phyloP scores from a whole-genome alignment of 2,797 vertebrate genomes.

The Microctenopoma steveboyesi region DNA sequence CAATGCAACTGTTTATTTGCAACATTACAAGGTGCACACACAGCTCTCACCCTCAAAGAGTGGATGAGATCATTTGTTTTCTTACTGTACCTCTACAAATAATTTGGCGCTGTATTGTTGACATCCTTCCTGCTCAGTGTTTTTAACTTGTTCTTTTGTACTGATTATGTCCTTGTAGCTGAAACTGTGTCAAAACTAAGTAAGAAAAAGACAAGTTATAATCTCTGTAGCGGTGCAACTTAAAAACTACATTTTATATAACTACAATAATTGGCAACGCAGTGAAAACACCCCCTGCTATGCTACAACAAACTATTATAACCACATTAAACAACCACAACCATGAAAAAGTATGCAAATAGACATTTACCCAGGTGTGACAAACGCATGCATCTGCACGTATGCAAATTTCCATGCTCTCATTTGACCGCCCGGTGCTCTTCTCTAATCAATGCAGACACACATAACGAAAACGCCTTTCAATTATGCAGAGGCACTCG shows the following conservation, averaged over 20 bases:
- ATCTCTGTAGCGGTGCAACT: conserved; percentile 2
- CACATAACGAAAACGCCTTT: conserved; percentile 41
- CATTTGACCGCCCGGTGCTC: neutral
- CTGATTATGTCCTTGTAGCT: neutral
- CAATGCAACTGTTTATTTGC: no score
- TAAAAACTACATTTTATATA: conserved; percentile 1
- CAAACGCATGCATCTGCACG: neutral
- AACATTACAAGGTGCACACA: no score
- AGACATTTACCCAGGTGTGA: conserved; percentile 24
- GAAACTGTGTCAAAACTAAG: neutral
- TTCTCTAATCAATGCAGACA: conserved; percentile 48
- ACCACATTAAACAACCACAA: conserved; percentile 5
- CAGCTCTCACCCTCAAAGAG: no score
- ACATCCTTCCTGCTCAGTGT: neutral
- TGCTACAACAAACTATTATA: conserved; percentile 28
- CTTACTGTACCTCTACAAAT: neutral
- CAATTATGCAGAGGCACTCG: conserved; percentile 51
- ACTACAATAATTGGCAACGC: conserved; percentile 18
- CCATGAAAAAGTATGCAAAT: conserved; percentile 34
- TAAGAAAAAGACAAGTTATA: conserved; percentile 6
- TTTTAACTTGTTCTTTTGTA: neutral
- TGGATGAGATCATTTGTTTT: no score
- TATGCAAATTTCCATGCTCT: conserved; percentile 15
- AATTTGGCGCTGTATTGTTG: neutral
- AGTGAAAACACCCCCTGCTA: neutral